A percentile compares a stretch with the other conserved stretches of the same genome.
Evolutionary conservation across 2,888 invertebrate genomes (phyloP).

Genomic region (Polia nebulosa): DNA sequence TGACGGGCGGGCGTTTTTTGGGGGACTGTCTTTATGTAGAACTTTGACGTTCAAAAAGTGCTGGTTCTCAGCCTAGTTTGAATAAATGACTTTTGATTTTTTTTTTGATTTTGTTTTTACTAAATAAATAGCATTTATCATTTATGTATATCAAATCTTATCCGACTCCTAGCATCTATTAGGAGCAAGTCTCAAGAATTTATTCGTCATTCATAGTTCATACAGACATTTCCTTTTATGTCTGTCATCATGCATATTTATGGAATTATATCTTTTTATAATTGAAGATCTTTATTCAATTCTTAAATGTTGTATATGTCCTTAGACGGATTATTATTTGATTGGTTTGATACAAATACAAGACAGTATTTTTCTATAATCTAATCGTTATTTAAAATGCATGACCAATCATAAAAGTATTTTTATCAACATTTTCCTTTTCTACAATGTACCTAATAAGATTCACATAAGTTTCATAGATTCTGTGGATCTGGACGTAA

Average conservation of each 20-base stretch:
- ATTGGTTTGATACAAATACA: constrained; percentile 46
- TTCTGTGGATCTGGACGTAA: constrained; percentile 63
- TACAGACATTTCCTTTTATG: constrained; percentile 56
- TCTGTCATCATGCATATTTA: constrained; percentile 62
- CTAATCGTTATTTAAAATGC: constrained; percentile 4
- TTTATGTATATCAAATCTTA: constrained; percentile 22
- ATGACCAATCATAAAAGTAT: not conserved
- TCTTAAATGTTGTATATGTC: constrained; percentile 50
- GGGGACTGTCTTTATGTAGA: no score
- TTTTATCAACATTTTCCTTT: not conserved
- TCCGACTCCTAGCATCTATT: constrained; percentile 33
- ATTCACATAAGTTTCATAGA: constrained; percentile 23
- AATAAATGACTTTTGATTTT: no score
- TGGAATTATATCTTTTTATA: constrained; percentile 57
- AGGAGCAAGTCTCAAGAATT: constrained; percentile 47
- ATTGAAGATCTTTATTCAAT: constrained; percentile 59
- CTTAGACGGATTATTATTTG: constrained; percentile 60
- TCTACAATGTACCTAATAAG: not conserved
- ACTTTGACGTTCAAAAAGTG: no score
- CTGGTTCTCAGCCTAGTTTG: no score
- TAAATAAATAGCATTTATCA: no score
- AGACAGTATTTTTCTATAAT: constrained; percentile 32
- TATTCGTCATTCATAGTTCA: constrained; percentile 49
- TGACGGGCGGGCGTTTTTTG: no score
- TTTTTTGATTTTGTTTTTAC: no score